Evolutionary conservation across 1,140 invertebrate species (phyloP), one percentile per base, ranked within the genome.

Genomic region (Brachionus sp.): DNA sequence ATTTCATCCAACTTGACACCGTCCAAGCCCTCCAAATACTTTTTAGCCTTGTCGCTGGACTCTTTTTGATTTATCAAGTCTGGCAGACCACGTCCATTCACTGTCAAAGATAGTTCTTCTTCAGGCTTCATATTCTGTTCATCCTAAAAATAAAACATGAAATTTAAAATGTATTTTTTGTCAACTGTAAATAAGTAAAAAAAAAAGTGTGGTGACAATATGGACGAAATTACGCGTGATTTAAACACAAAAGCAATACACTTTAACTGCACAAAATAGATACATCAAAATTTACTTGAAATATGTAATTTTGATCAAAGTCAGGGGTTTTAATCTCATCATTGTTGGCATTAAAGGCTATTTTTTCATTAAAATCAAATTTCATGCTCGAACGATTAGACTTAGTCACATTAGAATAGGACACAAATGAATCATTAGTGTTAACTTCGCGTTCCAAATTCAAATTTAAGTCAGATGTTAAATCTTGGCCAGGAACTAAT

Each of bases 251-350:
- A 39, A 73, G 68, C 68, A 46, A 75, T 25, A 23, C 9, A 46
- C 37, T 46, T 10, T 12, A 75, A 46, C 37, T 46, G 6, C 10
- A 75, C 23, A 23, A 75, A 29, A 19, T 35, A 50, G 39, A 25
- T 46, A 23, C 19, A 75, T 42, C 70, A 70, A 39, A 70, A 78
- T 57, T 62, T 78, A 80, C 77, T 44, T 80, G 77, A 62, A 62
- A 80, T 42, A 66, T 42, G 57, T 62, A 80, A 66, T 80, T 66
- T 42, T 62, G 50, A 66, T 80, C 77, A 80, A 80, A 80, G 39
- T 80, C 77, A 33, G 77, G 77, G 19, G 77, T 80, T 80, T 80
- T 80, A 44, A 80, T 80, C 33, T 80, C 77, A 25, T 80, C 77
- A 37, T 62, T 50, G 13, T 39, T 37, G 16, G 23, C 23, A 25